Percentiles rank a stretch among this genome's conserved stretches.
These are phyloP conservation scores for Pimpla rufipes DNA, from an alignment of 2,888 invertebrate species.

Conservation along the genomic window DNA sequence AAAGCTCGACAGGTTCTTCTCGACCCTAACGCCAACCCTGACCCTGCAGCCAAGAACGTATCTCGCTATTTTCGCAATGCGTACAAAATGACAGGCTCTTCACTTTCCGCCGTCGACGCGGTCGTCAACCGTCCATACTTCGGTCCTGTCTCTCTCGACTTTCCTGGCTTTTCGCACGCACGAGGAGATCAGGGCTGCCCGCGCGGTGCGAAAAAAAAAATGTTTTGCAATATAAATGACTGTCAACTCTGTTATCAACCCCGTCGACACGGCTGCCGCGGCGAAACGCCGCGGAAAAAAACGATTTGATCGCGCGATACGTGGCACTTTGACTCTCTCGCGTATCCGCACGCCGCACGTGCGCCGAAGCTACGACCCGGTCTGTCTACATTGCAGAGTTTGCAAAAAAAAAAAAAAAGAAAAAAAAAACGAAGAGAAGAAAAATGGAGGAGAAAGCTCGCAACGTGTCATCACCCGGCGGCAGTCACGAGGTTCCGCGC, in stretches of 20 bases:
- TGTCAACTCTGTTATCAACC: constrained; percentile 71
- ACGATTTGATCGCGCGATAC: constrained; percentile 63
- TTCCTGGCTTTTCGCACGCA: no score
- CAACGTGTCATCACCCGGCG: constrained; percentile 69
- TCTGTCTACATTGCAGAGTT: constrained; percentile 60
- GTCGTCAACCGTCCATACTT: no score
- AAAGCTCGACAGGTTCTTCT: no score
- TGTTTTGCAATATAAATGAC: constrained; percentile 69
- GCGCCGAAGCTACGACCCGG: constrained; percentile 26
- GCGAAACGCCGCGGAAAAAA: constrained; percentile 34
- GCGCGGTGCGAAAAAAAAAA: constrained; percentile 19
- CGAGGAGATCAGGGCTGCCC: no score
- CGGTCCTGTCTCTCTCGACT: no score
- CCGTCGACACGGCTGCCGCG: constrained; percentile 52
- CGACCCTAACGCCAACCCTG: no score
- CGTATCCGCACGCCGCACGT: constrained; percentile 43
- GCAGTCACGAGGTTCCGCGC: constrained; percentile 55
- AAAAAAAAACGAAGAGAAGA: constrained; percentile 56
- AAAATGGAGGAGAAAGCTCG: constrained; percentile 68
- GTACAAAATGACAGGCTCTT: no score
- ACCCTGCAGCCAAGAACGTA: no score
- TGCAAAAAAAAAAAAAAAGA: constrained; percentile 60
- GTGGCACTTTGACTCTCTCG: constrained; percentile 59
- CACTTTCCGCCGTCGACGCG: no score
- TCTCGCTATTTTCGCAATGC: background rate